Evolutionary conservation across 2,113 vertebrate genomes (phyloP).

Genomic region (Neotragus pygmaeus): DNA sequence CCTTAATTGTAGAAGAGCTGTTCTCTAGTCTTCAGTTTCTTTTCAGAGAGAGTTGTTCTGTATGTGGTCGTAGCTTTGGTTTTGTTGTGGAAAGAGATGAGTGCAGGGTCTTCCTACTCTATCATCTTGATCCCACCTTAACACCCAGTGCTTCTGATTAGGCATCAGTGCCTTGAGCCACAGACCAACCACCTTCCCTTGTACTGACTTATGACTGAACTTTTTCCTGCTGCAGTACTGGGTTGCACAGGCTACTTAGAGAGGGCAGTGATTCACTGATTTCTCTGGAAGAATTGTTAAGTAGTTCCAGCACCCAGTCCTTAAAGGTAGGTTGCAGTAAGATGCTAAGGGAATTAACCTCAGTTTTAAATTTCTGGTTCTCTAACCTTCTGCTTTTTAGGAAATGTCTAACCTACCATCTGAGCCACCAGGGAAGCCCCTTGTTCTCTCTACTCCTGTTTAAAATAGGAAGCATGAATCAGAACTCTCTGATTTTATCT

Average conservation of each 20-base stretch:
- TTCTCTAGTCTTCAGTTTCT: not conserved
- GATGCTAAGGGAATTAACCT: not conserved
- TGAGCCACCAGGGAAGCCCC: too few relatives aligned
- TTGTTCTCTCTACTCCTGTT: not conserved
- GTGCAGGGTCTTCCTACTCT: not conserved
- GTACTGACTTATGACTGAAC: not conserved
- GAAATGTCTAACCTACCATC: not conserved
- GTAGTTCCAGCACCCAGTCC: not conserved
- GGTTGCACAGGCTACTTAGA: not conserved
- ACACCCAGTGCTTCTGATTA: not conserved
- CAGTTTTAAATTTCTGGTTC: not conserved
- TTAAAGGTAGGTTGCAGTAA: not conserved
- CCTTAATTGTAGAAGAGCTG: not conserved
- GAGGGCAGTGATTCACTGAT: not conserved
- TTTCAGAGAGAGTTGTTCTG: not conserved
- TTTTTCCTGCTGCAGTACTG: not conserved
- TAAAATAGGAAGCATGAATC: conserved; percentile 12
- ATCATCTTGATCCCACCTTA: not conserved
- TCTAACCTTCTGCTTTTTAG: not conserved
- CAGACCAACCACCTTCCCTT: not conserved
- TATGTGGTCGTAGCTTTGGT: not conserved
- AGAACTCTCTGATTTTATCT: not conserved
- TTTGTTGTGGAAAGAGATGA: not conserved
- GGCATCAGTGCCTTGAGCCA: not conserved
- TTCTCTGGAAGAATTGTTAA: not conserved